These are phyloP conservation scores for Brachypterus glaber DNA, from an alignment of 2,888 invertebrate genomes.

Conservation along the genomic window DNA sequence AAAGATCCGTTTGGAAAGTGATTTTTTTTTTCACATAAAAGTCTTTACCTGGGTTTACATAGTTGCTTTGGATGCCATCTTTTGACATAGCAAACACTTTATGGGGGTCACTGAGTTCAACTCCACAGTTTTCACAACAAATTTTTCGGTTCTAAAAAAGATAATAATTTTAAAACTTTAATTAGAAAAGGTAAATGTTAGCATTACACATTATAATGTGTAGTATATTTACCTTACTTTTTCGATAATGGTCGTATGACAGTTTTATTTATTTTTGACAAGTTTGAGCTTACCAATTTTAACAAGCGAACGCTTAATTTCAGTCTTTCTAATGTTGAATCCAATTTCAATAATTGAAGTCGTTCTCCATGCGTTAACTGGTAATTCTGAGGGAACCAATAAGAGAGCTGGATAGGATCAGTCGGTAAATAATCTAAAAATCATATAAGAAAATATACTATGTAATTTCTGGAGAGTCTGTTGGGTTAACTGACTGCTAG, in stretches of 20 bases:
- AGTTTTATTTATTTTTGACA: too few species aligned
- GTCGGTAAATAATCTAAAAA: slow-evolving; percentile 48
- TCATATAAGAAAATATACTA: not conserved
- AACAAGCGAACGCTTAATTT: slow-evolving; percentile 47
- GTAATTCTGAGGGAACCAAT: slow-evolving; percentile 72
- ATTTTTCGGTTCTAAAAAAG: slow-evolving; percentile 42
- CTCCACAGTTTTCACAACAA: slow-evolving; percentile 49
- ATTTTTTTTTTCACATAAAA: not conserved
- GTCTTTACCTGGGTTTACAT: slow-evolving; percentile 58
- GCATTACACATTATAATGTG: too few species aligned
- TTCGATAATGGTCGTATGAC: too few species aligned
- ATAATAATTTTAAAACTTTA: slow-evolving; percentile 7
- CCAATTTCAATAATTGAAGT: slow-evolving; percentile 52
- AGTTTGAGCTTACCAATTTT: slow-evolving; percentile 40
- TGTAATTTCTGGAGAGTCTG: too few species aligned
- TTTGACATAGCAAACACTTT: slow-evolving; percentile 74
- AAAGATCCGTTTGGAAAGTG: too few species aligned
- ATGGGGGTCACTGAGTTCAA: slow-evolving; percentile 52
- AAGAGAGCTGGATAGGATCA: slow-evolving; percentile 62
- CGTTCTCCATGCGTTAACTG: slow-evolving; percentile 57
- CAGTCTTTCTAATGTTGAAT: slow-evolving; percentile 59
- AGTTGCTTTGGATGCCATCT: slow-evolving; percentile 70
- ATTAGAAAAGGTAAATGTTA: too few species aligned
- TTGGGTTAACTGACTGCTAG: too few species aligned
- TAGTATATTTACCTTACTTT: too few species aligned